A percentile compares a stretch with the other conserved stretches of the same genome.
These are phyloP conservation scores for Nysson spinosus DNA, from an alignment of 2,888 invertebrate genomes.

Conservation along the genomic window DNA sequence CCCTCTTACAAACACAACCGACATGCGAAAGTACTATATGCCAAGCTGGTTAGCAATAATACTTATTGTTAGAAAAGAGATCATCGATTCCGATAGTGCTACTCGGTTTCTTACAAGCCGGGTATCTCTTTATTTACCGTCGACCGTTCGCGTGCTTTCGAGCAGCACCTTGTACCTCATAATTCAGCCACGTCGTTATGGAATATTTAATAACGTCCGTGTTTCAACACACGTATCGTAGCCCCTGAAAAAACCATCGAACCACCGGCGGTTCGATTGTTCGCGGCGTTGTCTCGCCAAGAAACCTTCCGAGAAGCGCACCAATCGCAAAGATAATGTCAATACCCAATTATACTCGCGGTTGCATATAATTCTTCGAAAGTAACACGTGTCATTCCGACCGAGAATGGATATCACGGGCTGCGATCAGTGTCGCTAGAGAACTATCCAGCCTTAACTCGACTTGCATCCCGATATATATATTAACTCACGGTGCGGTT, in stretches of 20 bases:
- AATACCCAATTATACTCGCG: not conserved
- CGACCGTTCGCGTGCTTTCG: conserved; percentile 50
- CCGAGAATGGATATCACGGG: conserved; percentile 15
- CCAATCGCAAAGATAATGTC: not conserved
- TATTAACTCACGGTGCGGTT: conserved; percentile 35
- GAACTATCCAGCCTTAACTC: conserved; percentile 40
- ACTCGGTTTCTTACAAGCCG: conserved; percentile 36
- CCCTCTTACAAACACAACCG: conserved; percentile 14
- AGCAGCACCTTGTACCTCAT: conserved; percentile 42
- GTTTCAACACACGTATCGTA: not conserved
- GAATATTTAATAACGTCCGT: conserved; percentile 41
- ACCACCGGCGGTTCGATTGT: not conserved
- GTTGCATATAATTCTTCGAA: conserved; percentile 3
- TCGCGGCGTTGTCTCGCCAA: not conserved
- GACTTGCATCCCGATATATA: conserved; percentile 42
- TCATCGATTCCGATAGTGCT: conserved; percentile 50
- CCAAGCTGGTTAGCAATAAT: conserved; percentile 36
- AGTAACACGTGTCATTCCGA: conserved; percentile 25
- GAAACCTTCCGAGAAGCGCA: not conserved
- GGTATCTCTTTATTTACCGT: conserved; percentile 50
- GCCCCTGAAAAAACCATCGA: not conserved
- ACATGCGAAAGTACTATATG: conserved; percentile 32
- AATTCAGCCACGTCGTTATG: conserved; percentile 36
- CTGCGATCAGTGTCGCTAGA: conserved; percentile 36
- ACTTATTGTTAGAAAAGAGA: conserved; percentile 48